Percentiles rank a stretch among this genome's conserved stretches.
Conservation (phyloP, 2,888 invertebrate genomes). For the Nephrotoma flavescens region DNA sequence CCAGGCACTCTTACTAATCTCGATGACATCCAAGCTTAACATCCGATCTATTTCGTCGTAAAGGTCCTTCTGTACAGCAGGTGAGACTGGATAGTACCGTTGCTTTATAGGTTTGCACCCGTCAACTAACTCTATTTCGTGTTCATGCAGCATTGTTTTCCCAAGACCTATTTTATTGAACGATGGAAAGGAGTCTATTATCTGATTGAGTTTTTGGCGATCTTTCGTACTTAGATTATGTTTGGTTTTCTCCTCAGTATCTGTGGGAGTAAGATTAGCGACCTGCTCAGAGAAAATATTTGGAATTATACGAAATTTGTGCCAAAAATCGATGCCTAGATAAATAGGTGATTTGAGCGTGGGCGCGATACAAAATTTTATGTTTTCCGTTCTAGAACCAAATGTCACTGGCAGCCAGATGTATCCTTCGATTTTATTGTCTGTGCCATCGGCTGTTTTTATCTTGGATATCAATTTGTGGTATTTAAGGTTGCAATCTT, state of each 20-base stretch:
- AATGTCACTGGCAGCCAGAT: neutral
- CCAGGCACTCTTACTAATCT: too few species aligned
- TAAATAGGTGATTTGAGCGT: too few species aligned
- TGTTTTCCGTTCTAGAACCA: neutral
- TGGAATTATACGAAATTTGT: too few species aligned
- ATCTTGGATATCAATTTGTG: neutral
- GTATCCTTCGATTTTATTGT: neutral
- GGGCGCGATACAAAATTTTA: neutral
- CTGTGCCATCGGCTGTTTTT: neutral
- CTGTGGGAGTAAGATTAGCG: too few species aligned
- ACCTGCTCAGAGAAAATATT: too few species aligned
- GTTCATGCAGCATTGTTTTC: neutral
- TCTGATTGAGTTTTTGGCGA: neutral
- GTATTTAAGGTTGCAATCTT: neutral
- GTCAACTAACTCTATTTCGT: neutral
- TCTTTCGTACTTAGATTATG: too few species aligned
- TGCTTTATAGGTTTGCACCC: neutral
- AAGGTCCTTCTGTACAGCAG: too few species aligned
- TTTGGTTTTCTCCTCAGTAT: too few species aligned
- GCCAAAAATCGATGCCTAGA: too few species aligned
- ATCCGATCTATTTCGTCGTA: too few species aligned
- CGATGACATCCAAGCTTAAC: too few species aligned
- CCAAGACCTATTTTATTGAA: neutral
- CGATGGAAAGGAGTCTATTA: neutral
- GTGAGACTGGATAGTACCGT: too few species aligned